Conservation (phyloP, 23 tunicate species). For the Oikopleura vanhoeffeni region DNA sequence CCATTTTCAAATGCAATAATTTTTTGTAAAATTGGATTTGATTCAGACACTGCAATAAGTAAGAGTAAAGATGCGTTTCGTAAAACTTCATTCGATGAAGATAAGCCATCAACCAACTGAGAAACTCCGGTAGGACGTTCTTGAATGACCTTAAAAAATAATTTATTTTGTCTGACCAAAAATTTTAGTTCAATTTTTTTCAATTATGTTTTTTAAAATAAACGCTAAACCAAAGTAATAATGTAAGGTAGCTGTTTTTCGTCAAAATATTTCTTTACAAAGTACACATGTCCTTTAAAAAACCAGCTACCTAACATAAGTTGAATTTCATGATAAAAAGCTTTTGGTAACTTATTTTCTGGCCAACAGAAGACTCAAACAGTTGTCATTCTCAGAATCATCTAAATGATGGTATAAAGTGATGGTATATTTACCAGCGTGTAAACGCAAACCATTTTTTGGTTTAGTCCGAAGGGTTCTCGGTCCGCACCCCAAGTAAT, state of each 20-base stretch:
- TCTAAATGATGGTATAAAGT: too few relatives aligned
- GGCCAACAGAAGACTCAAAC: too few relatives aligned
- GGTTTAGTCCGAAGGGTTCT: too few relatives aligned
- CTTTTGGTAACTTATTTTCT: too few relatives aligned
- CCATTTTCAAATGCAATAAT: constrained; percentile 94
- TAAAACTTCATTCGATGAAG: background rate
- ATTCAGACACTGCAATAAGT: constrained; percentile 48
- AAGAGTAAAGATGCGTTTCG: constrained; percentile 25
- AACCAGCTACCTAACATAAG: background rate
- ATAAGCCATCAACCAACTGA: background rate
- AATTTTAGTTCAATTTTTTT: too few relatives aligned
- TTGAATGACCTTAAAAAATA: background rate
- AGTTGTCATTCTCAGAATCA: too few relatives aligned
- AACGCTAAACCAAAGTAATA: too few relatives aligned
- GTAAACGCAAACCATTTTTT: too few relatives aligned
- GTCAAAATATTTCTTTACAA: background rate
- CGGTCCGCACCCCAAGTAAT: too few relatives aligned
- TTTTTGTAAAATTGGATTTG: constrained; percentile 75
- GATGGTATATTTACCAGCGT: too few relatives aligned
- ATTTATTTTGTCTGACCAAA: background rate
- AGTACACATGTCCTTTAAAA: background rate
- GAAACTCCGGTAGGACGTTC: background rate
- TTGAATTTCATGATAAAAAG: background rate
- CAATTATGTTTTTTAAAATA: too few relatives aligned
- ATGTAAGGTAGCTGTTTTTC: too few relatives aligned